Conservation (phyloP, 2,113 vertebrate species). For the Pardalotus punctatus region DNA sequence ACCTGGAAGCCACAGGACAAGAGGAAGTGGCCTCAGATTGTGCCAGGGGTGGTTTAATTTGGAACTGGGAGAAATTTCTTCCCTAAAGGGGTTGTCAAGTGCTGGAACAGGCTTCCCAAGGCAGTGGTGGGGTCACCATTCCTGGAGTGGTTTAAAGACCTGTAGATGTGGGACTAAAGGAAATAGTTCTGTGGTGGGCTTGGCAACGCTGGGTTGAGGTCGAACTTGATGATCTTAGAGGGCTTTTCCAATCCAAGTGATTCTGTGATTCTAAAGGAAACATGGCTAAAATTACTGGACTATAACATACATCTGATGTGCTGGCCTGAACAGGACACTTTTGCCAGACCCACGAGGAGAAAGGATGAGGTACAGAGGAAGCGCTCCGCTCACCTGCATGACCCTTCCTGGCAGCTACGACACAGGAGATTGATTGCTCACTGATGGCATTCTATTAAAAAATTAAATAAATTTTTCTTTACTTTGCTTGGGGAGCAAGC, state of each 20-base stretch:
- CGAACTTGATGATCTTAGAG: neutral
- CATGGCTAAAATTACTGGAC: rapidly evolving
- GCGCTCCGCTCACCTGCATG: neutral
- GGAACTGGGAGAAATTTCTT: neutral
- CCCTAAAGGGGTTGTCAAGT: neutral
- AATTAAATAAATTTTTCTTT: neutral
- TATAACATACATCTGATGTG: rapidly evolving
- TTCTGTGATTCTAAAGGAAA: neutral
- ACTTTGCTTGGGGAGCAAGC: rapidly evolving
- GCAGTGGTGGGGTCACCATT: neutral
- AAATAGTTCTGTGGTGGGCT: neutral
- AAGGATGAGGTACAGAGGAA: neutral
- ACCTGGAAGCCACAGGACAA: neutral
- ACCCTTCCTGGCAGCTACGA: neutral
- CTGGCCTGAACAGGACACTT: neutral
- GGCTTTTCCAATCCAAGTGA: neutral
- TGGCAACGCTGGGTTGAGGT: neutral
- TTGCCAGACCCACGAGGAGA: neutral
- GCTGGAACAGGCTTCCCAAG: neutral
- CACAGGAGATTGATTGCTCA: neutral
- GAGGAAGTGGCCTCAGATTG: neutral
- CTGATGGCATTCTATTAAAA: rapidly evolving
- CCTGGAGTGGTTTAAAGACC: neutral
- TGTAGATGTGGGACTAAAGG: neutral
- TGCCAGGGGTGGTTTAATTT: neutral